Conservation (phyloP, 1,140 invertebrate genomes). For the Neodiprion lecontei region DNA sequence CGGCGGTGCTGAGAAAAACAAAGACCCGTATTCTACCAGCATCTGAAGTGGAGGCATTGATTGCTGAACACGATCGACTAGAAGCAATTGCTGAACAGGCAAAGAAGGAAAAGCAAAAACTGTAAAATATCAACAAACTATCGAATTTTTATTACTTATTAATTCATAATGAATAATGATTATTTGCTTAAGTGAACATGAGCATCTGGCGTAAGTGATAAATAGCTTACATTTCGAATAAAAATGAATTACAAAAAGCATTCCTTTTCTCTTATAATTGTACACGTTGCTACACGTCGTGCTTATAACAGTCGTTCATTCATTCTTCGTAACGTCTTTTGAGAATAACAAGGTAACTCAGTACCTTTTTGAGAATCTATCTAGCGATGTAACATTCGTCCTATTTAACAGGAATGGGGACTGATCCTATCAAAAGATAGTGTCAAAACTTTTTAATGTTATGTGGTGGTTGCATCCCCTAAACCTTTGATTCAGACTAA, state of each 20-base stretch:
- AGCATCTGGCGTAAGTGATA: neutral
- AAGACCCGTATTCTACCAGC: conserved; percentile 83
- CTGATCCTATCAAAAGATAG: no score
- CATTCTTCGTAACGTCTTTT: no score
- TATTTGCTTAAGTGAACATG: neutral
- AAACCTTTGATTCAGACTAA: no score
- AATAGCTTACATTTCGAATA: neutral
- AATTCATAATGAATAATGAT: neutral
- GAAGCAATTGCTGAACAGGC: conserved; percentile 85
- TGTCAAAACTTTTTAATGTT: no score
- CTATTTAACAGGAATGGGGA: no score
- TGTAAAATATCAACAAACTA: conserved; percentile 47
- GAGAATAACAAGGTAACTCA: no score
- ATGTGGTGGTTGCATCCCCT: no score
- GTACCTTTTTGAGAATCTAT: no score
- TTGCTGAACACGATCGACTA: conserved; percentile 87
- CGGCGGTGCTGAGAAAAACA: conserved; percentile 67
- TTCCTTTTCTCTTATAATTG: neutral
- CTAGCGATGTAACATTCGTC: no score
- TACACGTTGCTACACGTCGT: no score
- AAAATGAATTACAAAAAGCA: conserved; percentile 1
- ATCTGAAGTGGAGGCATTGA: conserved; percentile 84
- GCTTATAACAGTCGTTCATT: no score
- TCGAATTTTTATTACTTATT: conserved; percentile 6
- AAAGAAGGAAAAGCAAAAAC: conserved; percentile 76